These are phyloP conservation scores for Agrochola macilenta DNA, from an alignment of 2,888 invertebrate species.

Conservation along the genomic window DNA sequence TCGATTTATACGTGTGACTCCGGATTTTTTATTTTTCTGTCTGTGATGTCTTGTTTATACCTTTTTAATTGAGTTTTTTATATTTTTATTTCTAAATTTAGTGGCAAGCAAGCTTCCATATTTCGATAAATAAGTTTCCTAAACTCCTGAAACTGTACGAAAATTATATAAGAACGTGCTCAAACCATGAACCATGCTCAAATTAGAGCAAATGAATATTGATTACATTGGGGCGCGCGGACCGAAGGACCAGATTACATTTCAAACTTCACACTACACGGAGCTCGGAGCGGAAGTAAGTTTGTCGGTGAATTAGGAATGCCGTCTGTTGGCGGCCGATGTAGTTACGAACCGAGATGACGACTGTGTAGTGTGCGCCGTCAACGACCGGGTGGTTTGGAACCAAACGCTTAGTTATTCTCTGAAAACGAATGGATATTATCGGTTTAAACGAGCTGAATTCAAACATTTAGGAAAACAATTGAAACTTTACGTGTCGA, in stretches of 20 bases:
- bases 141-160: background rate
- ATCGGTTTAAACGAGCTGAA: background rate
- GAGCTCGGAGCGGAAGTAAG: conserved; percentile 17
- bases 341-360: conserved; percentile 7
- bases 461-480: conserved; percentile 1
- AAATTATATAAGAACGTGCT: background rate
- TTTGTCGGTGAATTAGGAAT: conserved; percentile 19
- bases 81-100: too few species aligned
- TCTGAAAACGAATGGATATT: background rate
- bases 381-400: background rate
- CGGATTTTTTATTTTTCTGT: too few species aligned
- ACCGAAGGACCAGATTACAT: conserved; percentile 4
- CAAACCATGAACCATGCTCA: background rate
- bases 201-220: conserved; percentile 15
- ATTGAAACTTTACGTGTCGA: background rate
- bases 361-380: background rate
- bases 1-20: too few species aligned
- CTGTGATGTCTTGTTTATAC: too few species aligned
- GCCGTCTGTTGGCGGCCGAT: background rate
- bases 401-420: background rate
- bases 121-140: background rate
- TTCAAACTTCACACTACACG: conserved; percentile 30
- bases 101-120: background rate
- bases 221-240: background rate
- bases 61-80: too few species aligned